Base-by-base conservation (phyloP, 2,113 vertebrate species). In the Rhea americana region DNA sequence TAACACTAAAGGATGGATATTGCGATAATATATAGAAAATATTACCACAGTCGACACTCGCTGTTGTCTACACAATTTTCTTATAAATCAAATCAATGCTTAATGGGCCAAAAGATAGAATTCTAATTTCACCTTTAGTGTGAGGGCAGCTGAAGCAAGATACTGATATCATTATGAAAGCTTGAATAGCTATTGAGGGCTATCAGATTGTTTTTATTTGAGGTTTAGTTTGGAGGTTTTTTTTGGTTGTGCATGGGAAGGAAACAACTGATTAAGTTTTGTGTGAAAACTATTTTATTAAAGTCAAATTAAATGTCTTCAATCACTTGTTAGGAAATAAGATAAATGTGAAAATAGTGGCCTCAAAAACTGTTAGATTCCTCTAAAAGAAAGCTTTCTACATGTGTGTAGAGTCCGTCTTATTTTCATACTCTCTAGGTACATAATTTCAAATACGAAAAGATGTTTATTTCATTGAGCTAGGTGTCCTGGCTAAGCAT, bases 271-370 rank as follows among this genome's bases (percentile, higher is more conserved):
- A 50, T 6, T 32, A 50, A 66, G 5, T 82, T 92, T 74, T 78
- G 4, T 68, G 4, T 82, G 58, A 84, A 84, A 82, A 30, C 5
- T 61, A 4, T 68, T 86, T 85, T 87, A 75, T 80, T 79, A 74
- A 89, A 77, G 45, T 55, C 21, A 16, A 89, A n/a, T 67, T 22
- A 50, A 73, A 84, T 76, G 80, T 94, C 70, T 96, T 74, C 70
- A 59, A 92, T 59, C 28, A 76, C 41, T 50, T 86, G 37, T 63
- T 55, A 75, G 77, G 43, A 39, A 87, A 21, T 48, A 48, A 43
- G 45, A 2, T 48, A 56, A 80, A 8, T 65, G 37, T 89, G 73
- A 82, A 81, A 78, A 63, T 10, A 70, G 5, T 77, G 56, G 32
- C 22, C 61, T 77, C 53, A 48, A 45, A 84, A 67, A 72, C 16